phyloP scores from a whole-genome alignment of 1,140 invertebrate species.

The Zaprionus nigranus region DNA sequence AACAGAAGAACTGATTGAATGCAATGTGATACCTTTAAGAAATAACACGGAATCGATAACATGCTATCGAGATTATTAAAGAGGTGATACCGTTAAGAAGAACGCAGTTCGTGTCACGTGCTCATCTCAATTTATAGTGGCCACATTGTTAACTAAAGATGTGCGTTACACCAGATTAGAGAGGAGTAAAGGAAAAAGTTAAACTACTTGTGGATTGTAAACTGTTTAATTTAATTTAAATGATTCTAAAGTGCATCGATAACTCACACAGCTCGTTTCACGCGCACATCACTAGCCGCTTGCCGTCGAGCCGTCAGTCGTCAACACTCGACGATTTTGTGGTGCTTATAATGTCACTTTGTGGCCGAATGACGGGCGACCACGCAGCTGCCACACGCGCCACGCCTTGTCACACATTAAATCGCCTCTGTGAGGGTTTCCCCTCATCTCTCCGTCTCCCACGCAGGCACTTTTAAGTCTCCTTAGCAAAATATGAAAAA shows the following conservation, averaged over 20 bases:
- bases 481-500: constrained; percentile 68
- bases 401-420: constrained; percentile 39
- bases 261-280: neutral
- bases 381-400: constrained; percentile 47
- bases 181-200: neutral
- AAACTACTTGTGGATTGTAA: too few species aligned
- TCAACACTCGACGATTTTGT: constrained; percentile 36
- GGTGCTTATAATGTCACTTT: constrained; percentile 60
- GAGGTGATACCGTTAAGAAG: too few species aligned
- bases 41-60: too few species aligned
- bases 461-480: constrained; percentile 47
- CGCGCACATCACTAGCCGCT: constrained; percentile 7
- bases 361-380: constrained; percentile 13
- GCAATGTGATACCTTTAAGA: too few species aligned
- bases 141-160: too few species aligned
- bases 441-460: neutral
- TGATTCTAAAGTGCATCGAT: neutral
- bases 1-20: neutral
- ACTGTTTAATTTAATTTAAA: neutral
- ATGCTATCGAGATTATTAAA: too few species aligned
- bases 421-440: neutral
- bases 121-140: neutral
- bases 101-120: too few species aligned
- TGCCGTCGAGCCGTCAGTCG: constrained; percentile 6
- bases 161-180: too few species aligned